Conservation (phyloP, 2,888 invertebrate genomes). For the Bibio marci region DNA sequence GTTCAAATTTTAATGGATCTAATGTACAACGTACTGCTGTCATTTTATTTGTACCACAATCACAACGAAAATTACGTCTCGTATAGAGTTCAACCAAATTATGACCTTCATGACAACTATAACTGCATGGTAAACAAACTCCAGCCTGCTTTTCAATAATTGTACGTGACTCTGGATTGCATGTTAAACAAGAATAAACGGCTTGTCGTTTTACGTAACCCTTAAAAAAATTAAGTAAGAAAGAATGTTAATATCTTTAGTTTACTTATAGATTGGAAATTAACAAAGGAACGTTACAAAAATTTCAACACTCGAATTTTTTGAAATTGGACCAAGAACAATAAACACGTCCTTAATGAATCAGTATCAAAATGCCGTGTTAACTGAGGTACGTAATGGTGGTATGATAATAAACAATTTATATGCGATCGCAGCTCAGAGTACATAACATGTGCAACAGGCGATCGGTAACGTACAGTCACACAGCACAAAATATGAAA, state of each 20-base stretch:
- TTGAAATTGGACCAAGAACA: not conserved
- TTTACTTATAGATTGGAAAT: constrained; percentile 1
- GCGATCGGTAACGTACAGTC: no score
- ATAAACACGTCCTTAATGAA: not conserved
- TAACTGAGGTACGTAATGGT: no score
- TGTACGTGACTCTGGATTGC: constrained; percentile 46
- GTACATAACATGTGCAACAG: no score
- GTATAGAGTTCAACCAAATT: constrained; percentile 92
- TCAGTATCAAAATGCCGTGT: no score
- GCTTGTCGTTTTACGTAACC: constrained; percentile 88
- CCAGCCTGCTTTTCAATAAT: constrained; percentile 52
- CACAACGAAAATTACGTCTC: constrained; percentile 88
- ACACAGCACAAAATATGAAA: no score
- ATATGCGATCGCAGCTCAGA: no score
- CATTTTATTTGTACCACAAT: constrained; percentile 78
- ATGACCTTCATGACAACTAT: constrained; percentile 90
- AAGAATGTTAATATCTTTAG: constrained; percentile 18
- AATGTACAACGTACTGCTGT: constrained; percentile 49
- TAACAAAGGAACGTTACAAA: not conserved
- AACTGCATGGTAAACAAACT: constrained; percentile 85
- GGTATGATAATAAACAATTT: no score
- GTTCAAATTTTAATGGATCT: constrained; percentile 33
- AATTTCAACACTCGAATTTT: not conserved
- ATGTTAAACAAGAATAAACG: constrained; percentile 85
- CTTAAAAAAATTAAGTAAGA: no score